A percentile compares a stretch with the other conserved stretches of the same genome.
Conservation (phyloP, 1,140 invertebrate genomes). For the Homarus americanus region DNA sequence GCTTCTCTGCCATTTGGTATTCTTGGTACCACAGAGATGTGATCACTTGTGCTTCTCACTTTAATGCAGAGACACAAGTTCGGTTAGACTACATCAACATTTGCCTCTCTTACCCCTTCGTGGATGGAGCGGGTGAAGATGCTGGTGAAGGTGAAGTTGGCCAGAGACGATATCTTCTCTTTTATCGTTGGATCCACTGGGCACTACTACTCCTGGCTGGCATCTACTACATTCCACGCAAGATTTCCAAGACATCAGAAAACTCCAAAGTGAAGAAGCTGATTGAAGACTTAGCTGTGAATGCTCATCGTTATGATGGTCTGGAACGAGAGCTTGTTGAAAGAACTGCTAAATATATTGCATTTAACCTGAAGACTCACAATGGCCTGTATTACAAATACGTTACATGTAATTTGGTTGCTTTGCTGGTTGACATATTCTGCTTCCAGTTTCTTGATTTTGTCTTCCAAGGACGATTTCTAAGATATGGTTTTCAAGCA, state of each 20-base stretch:
- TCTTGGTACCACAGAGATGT: constrained; percentile 68
- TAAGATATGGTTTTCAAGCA: constrained; percentile 63
- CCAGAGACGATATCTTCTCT: constrained; percentile 58
- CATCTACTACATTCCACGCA: constrained; percentile 66
- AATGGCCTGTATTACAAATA: constrained; percentile 73
- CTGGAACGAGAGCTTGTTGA: constrained; percentile 61
- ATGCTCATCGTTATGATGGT: constrained; percentile 62
- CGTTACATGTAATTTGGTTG: constrained; percentile 64
- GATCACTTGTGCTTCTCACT: constrained; percentile 69
- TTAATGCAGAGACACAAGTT: constrained; percentile 68
- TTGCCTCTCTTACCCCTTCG: constrained; percentile 65
- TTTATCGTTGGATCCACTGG: constrained; percentile 70
- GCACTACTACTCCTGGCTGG: constrained; percentile 60
- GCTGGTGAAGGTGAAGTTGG: constrained; percentile 37
- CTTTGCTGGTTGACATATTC: constrained; percentile 70
- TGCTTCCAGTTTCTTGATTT: constrained; percentile 73
- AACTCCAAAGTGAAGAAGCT: constrained; percentile 69
- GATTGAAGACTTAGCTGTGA: constrained; percentile 63
- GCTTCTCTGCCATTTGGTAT: constrained; percentile 69
- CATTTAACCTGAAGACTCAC: constrained; percentile 65
- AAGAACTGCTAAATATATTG: constrained; percentile 61
- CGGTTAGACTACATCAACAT: constrained; percentile 70
- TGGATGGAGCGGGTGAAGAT: constrained; percentile 39
- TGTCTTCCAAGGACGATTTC: constrained; percentile 68
- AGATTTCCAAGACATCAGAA: constrained; percentile 67